These are phyloP conservation scores for Diarsia brunnea DNA, from an alignment of 2,888 invertebrate species.

Conservation along the genomic window DNA sequence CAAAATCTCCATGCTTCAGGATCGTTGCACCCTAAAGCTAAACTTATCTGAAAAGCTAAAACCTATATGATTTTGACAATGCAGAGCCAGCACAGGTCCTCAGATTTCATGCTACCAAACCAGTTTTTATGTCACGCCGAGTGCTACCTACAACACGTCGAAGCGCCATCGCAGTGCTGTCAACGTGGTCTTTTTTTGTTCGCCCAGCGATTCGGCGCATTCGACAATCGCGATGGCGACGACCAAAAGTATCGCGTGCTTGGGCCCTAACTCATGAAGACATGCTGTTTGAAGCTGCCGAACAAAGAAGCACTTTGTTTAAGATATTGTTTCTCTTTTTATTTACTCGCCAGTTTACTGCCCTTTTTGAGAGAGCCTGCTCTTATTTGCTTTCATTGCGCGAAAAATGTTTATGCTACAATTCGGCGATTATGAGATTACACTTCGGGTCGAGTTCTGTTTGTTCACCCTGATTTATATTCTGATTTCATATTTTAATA, in stretches of 20 bases:
- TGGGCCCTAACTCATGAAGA: conserved; percentile 53
- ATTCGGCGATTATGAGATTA: conserved; percentile 50
- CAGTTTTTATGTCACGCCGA: background rate
- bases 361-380: conserved; percentile 13
- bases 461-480: conserved; percentile 44
- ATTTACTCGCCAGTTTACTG: conserved; percentile 44
- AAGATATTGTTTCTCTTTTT: conserved; percentile 63
- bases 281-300: conserved; percentile 63
- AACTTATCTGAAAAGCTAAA: background rate
- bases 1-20: background rate
- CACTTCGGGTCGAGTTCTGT: conserved; percentile 36
- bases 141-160: background rate
- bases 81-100: background rate
- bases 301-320: conserved; percentile 64
- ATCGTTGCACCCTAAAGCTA: background rate
- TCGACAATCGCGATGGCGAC: conserved; percentile 7
- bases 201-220: background rate
- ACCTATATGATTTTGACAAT: background rate
- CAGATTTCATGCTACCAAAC: background rate
- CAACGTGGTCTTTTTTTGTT: conserved; percentile 19
- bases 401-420: conserved; percentile 45
- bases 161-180: conserved; percentile 3
- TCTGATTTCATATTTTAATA: conserved; percentile 40
- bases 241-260: conserved; percentile 14
- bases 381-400: conserved; percentile 51